phyloP scores from a whole-genome alignment of 2,797 vertebrate species.

The Eulemur mongoz region DNA sequence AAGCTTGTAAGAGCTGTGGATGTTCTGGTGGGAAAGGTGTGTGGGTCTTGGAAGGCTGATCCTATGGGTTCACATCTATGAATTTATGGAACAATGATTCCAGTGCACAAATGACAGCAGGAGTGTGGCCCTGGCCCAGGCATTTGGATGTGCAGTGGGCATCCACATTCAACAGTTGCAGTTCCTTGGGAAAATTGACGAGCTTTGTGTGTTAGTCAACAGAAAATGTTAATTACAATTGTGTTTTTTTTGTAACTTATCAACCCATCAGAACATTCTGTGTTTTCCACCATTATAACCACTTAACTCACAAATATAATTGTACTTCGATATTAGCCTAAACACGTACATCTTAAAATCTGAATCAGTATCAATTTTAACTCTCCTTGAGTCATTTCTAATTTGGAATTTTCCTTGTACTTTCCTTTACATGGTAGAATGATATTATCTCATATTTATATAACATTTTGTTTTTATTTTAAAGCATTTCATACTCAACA shows the following conservation, averaged over 20 bases:
- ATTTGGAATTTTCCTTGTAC: neutral
- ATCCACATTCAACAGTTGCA: neutral
- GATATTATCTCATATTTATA: neutral
- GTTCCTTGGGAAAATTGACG: neutral
- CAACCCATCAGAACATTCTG: neutral
- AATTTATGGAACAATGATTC: neutral
- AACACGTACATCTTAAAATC: neutral
- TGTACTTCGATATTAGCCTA: neutral
- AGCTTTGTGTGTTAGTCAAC: neutral
- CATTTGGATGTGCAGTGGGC: neutral
- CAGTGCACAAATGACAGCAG: neutral
- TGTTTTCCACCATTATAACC: neutral
- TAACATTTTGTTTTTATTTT: neutral
- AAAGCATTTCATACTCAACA: neutral
- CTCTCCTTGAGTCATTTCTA: neutral
- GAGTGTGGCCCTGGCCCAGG: neutral
- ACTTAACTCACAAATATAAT: neutral
- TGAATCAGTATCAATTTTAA: neutral
- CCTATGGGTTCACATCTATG: neutral
- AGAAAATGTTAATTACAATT: neutral
- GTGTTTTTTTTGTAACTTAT: neutral
- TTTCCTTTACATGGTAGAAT: neutral
- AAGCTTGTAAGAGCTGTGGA: neutral
- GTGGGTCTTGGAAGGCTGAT: neutral
- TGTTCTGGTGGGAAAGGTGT: neutral